These are phyloP conservation scores for Vollenhovia emeryi DNA, from an alignment of 1,140 invertebrate species.

Conservation along the genomic window DNA sequence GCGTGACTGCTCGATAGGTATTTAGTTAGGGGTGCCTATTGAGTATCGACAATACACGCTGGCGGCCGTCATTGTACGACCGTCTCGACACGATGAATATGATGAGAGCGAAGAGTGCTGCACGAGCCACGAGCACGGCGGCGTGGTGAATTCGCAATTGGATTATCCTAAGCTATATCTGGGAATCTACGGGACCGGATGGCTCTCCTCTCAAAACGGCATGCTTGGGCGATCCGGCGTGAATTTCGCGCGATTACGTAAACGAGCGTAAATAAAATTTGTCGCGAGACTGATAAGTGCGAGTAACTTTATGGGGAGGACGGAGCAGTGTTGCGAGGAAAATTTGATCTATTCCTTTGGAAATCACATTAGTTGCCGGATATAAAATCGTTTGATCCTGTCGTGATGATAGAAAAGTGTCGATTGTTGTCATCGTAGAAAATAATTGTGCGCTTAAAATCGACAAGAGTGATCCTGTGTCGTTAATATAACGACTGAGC, in stretches of 20 bases:
- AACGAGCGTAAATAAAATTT: conserved; percentile 12
- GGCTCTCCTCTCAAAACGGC: conserved; percentile 1
- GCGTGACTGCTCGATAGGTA: conserved; percentile 66
- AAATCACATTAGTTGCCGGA: background rate
- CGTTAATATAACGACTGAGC: conserved; percentile 4
- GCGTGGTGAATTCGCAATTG: conserved; percentile 80
- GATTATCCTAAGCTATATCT: conserved; percentile 76
- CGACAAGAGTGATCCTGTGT: background rate
- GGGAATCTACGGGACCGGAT: conserved; percentile 61
- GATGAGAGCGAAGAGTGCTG: conserved; percentile 62
- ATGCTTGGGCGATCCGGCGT: background rate
- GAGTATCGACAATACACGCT: conserved; percentile 75
- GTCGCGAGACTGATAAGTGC: background rate
- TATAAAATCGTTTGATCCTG: background rate
- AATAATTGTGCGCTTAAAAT: background rate
- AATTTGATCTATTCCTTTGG: background rate
- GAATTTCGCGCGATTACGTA: background rate
- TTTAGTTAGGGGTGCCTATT: conserved; percentile 73
- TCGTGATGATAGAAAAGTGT: background rate
- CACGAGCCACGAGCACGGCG: conserved; percentile 62
- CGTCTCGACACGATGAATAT: conserved; percentile 70
- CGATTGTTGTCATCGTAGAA: background rate
- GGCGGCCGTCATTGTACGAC: conserved; percentile 74
- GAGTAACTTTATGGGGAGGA: background rate
- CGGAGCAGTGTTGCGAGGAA: background rate